Percentiles rank a stretch among this genome's conserved stretches.
phyloP scores from a whole-genome alignment of 2,113 vertebrate species.

The Australoheros scitulus region DNA sequence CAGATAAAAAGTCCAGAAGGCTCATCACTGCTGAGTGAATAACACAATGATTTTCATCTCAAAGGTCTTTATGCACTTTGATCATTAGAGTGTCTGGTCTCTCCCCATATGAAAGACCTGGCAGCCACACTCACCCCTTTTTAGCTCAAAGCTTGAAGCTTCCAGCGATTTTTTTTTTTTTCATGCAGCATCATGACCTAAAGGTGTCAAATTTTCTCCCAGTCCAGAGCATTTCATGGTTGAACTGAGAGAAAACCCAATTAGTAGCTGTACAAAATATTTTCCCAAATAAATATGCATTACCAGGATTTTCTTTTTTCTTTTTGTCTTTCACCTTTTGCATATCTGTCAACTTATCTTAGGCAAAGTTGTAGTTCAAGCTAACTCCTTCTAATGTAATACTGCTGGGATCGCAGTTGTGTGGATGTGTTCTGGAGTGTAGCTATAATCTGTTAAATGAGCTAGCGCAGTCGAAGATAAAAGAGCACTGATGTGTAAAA shows the following conservation, averaged over 20 bases:
- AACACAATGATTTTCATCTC: neutral
- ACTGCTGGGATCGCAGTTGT: neutral
- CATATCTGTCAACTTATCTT: neutral
- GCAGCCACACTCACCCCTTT: neutral
- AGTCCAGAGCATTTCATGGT: conserved; percentile 24
- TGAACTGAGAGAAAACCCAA: conserved; percentile 45
- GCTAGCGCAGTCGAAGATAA: neutral
- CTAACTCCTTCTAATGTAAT: neutral
- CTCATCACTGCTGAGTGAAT: neutral
- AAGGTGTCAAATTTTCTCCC: conserved; percentile 38
- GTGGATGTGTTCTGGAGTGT: conserved; percentile 1
- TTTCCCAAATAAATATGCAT: neutral
- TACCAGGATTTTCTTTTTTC: neutral
- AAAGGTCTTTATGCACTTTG: neutral
- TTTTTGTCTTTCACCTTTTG: neutral
- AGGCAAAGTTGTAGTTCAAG: neutral
- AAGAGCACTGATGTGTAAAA: neutral
- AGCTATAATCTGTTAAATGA: neutral
- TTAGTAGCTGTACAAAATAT: conserved; percentile 9
- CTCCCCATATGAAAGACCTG: conserved; percentile 8
- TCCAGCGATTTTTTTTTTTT: neutral
- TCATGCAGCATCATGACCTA: conserved; percentile 29
- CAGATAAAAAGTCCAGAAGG: neutral
- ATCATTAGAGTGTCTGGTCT: neutral
- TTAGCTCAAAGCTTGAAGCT: neutral